phyloP scores from a whole-genome alignment of 1,140 invertebrate species.

The Lepidotrigona ventralis region DNA sequence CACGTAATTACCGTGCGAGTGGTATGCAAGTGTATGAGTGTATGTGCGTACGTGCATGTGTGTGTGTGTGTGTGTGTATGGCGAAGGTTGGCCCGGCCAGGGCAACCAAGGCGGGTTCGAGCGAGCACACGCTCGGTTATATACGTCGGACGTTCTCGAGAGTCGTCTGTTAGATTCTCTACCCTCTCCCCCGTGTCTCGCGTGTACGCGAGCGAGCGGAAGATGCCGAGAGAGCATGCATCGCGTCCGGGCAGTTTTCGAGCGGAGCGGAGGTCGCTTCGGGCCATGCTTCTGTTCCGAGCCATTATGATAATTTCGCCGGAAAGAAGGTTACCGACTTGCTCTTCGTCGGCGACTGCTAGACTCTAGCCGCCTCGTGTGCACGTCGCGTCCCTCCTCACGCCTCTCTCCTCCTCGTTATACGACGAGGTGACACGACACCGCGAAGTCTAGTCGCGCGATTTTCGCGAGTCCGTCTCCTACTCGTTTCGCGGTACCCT shows the following conservation, averaged over 20 bases:
- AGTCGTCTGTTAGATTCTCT: background rate
- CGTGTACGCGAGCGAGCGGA: conserved; percentile 25
- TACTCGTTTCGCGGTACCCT: too few species aligned
- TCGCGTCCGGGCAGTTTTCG: conserved; percentile 50
- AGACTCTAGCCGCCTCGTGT: background rate
- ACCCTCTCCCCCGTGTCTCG: background rate
- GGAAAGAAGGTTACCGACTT: conserved; percentile 74
- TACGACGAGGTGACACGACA: too few species aligned
- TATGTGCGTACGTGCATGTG: too few species aligned
- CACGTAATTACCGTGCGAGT: conserved; percentile 77
- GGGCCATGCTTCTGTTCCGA: conserved; percentile 77
- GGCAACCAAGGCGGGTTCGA: conserved; percentile 23
- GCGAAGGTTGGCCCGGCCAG: conserved; percentile 42
- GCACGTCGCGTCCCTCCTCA: background rate
- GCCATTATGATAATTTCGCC: conserved; percentile 79
- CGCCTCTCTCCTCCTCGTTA: too few species aligned
- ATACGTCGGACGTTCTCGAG: background rate
- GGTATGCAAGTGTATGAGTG: conserved; percentile 40
- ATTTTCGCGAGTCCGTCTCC: too few species aligned
- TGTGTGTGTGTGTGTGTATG: conserved; percentile 38
- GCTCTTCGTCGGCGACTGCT: background rate
- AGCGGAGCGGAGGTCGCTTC: conserved; percentile 55
- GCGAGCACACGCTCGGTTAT: conserved; percentile 15
- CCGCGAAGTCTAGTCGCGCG: too few species aligned
- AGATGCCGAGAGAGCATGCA: conserved; percentile 46